Conservation (phyloP, 2,797 vertebrate genomes). For the Lepilemur ruficaudatus region DNA sequence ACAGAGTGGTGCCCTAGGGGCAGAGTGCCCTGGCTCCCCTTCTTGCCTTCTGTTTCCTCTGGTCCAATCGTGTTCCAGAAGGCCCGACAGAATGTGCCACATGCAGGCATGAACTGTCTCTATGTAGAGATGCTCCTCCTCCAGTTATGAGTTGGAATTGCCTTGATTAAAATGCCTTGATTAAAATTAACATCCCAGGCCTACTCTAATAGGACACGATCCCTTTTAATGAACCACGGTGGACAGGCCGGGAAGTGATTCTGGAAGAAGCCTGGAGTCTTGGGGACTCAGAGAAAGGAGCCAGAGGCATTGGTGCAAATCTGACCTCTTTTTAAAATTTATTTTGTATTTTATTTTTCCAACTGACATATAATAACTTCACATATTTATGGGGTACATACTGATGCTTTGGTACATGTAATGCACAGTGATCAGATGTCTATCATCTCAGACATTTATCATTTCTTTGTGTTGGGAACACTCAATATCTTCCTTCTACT, state of each 20-base stretch:
- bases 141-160: not conserved
- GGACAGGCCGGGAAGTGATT: not conserved
- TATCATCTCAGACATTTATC: too few relatives aligned
- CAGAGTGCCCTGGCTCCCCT: not conserved
- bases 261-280: not conserved
- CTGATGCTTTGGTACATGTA: too few relatives aligned
- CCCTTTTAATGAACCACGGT: not conserved
- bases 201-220: fast-evolving
- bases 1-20: not conserved
- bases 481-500: too few relatives aligned
- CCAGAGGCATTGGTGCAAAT: not conserved
- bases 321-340: not conserved
- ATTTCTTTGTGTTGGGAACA: too few relatives aligned
- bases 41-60: not conserved
- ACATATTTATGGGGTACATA: too few relatives aligned
- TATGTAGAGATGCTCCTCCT: not conserved
- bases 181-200: fast-evolving
- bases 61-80: not conserved
- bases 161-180: not conserved
- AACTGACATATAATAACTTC: too few relatives aligned
- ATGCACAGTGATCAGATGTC: too few relatives aligned
- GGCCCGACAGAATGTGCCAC: not conserved
- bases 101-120: not conserved
- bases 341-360: too few relatives aligned
- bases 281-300: not conserved